Evolutionary conservation across 2,888 invertebrate genomes (phyloP), one percentile per base, ranked within the genome.

Genomic region (Polietes domitor): DNA sequence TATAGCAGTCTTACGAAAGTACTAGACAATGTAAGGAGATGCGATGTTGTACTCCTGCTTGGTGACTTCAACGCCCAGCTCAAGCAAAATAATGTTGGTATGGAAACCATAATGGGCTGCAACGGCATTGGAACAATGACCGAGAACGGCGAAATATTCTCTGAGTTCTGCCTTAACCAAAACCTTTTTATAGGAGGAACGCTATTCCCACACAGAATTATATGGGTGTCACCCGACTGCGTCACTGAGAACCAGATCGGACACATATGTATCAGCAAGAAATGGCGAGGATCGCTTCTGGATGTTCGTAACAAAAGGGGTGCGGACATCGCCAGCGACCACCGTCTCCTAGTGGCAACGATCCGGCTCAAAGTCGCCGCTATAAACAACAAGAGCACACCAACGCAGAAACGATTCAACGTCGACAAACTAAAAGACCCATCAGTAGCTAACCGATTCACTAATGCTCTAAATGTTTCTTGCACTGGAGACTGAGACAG

Each of bases 201-300:
- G n/a, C n/a, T n/a, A n/a, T n/a, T n/a, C n/a, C n/a, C n/a, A 50
- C 70, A 70, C 21, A 70, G 24, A 21, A 15, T 24, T 12, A 70
- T 12, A 47, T 24, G 12, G 47, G 47, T 47, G 15, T 71, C 70
- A 71, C 28, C 50, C n/a, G 47, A 50, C 2, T 15, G 19, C 9
- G 28, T 28, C n/a, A 63, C 37, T 17, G 15, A 32, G 17, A 63
- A 63, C 15, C 63, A 63, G 15, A 63, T 63, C 26, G 63, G 32
- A 15, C 63, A 63, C n/a, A 63, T 37, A 4, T 32, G 17, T 55
- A n/a, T n/a, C n/a, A n/a, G n/a, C n/a, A n/a, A n/a, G 26, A 71
- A 50, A 53, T 53, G 12, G 47, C 26, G 53, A 7, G 53, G 32
- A 3, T 71, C 50, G n/a, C 15, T 71, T 21, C 2, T 47, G 10